These are phyloP conservation scores for Nanorana parkeri DNA, from an alignment of 2,113 vertebrate species.

Conservation along the genomic window DNA sequence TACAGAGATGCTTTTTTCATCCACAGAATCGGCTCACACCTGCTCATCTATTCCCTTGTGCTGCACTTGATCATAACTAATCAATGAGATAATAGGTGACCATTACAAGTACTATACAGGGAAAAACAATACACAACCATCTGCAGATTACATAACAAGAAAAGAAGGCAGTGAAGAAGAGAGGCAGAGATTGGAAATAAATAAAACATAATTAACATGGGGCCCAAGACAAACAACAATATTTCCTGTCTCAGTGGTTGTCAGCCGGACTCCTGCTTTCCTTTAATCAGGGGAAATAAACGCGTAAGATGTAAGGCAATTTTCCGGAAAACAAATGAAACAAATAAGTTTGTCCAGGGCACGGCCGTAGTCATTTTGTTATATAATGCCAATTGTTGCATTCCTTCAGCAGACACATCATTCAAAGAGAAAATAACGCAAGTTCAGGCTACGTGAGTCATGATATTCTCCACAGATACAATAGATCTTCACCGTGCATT, in stretches of 20 bases:
- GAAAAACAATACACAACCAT: neutral
- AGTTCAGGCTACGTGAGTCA: neutral
- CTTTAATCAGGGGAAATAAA: neutral
- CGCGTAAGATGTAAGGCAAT: neutral
- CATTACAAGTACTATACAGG: neutral
- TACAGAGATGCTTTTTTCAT: neutral
- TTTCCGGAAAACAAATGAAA: neutral
- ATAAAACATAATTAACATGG: neutral
- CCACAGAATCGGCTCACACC: neutral
- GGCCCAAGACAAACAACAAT: neutral
- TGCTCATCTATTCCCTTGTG: neutral
- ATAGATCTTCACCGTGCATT: too few relatives aligned
- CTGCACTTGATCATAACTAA: conserved; percentile 17
- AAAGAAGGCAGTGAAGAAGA: neutral
- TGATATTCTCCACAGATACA: neutral
- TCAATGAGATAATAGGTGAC: conserved; percentile 29
- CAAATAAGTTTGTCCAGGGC: neutral
- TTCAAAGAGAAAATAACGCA: neutral
- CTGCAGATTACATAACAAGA: conserved; percentile 21
- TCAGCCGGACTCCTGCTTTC: neutral
- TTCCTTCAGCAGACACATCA: neutral
- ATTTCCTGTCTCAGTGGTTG: neutral
- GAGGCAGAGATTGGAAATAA: neutral
- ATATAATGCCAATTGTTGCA: neutral
- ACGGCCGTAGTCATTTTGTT: neutral